Percentiles rank a stretch among this genome's conserved stretches.
Evolutionary conservation across 2,888 invertebrate species (phyloP).

Genomic region (Pristionchus japonicus): DNA sequence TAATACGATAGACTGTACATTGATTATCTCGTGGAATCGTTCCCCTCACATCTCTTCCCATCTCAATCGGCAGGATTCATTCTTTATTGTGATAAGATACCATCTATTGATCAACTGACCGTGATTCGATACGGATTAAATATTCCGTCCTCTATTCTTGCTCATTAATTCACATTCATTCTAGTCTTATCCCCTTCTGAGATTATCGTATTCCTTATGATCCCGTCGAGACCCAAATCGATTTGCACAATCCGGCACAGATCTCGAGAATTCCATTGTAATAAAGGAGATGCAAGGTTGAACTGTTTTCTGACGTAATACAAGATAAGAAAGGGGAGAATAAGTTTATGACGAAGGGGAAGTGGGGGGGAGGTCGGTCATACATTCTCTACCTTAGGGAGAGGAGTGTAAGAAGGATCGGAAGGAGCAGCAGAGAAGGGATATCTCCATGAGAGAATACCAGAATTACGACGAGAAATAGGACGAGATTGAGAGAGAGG

Average conservation of each 20-base stretch:
- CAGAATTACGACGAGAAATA: slow-evolving; percentile 20
- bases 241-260: slow-evolving; percentile 31
- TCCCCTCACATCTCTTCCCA: slow-evolving; percentile 8
- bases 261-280: slow-evolving; percentile 37
- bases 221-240: slow-evolving; percentile 19
- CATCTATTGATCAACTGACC: slow-evolving; percentile 2
- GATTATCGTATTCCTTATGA: not conserved
- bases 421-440: slow-evolving; percentile 46
- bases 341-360: not conserved
- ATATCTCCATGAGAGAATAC: slow-evolving; percentile 40
- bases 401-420: slow-evolving; percentile 56
- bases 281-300: slow-evolving; percentile 7
- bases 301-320: not conserved
- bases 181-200: slow-evolving; percentile 3
- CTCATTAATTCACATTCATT: slow-evolving; percentile 10
- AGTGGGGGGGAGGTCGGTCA: not conserved
- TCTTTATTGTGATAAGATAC: not conserved
- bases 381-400: slow-evolving; percentile 60
- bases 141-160: slow-evolving; percentile 10
- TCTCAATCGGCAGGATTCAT: slow-evolving; percentile 8
- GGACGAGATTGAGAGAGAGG: slow-evolving; percentile 38
- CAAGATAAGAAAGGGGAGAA: not conserved
- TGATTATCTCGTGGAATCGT: not conserved
- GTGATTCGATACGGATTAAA: not conserved
- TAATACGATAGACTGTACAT: slow-evolving; percentile 22